These are phyloP conservation scores for Pseudorasbora parva DNA, from an alignment of 2,113 vertebrate species.

Conservation along the genomic window DNA sequence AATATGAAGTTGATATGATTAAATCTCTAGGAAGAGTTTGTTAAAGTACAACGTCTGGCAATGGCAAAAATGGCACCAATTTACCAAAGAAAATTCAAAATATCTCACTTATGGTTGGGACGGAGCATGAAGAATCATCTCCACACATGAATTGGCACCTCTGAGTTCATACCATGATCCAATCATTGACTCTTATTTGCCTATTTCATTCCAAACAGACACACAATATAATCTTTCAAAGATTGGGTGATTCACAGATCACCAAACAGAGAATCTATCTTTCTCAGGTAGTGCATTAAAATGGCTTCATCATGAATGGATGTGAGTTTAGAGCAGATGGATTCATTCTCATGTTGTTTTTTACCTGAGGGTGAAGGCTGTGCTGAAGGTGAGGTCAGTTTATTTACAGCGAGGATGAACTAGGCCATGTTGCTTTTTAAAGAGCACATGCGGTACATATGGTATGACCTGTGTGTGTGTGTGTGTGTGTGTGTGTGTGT, in stretches of 20 bases:
- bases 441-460: neutral
- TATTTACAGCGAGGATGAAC: constrained; percentile 15
- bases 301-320: neutral
- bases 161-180: too few species aligned
- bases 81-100: too few species aligned
- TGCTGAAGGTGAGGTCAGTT: constrained; percentile 24
- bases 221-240: neutral
- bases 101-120: too few species aligned
- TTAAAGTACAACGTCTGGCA: too few species aligned
- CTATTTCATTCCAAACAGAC: too few species aligned
- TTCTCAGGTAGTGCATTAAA: neutral
- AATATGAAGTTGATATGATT: too few species aligned
- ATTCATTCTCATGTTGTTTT: constrained; percentile 1
- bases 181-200: too few species aligned
- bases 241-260: neutral
- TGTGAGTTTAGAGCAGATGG: constrained; percentile 19
- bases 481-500: constrained; percentile 27
- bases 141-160: too few species aligned
- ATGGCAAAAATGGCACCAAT: too few species aligned
- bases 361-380: neutral
- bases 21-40: too few species aligned
- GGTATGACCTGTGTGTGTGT: constrained; percentile 17
- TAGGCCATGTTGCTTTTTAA: constrained; percentile 28
- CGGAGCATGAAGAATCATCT: too few species aligned
- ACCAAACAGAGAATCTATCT: neutral